phyloP scores from a whole-genome alignment of 2,888 invertebrate genomes.

The Omphaloscelis lunosa region DNA sequence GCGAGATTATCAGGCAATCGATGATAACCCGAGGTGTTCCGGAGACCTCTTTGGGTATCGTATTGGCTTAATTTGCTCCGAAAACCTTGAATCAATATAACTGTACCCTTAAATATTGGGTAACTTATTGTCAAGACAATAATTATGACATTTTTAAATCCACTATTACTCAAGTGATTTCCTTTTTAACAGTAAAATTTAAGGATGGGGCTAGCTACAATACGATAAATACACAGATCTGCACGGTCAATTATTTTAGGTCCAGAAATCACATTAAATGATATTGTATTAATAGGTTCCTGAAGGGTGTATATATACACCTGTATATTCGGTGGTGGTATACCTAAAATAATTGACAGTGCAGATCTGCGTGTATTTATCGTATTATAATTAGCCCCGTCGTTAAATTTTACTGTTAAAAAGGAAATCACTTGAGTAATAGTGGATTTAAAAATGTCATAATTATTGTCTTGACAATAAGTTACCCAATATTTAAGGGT shows the following conservation, averaged over 20 bases:
- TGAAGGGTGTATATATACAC: too few relatives aligned
- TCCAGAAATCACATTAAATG: too few relatives aligned
- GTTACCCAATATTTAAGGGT: neutral
- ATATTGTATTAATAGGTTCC: too few relatives aligned
- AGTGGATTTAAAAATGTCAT: neutral
- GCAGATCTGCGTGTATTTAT: constrained; percentile 22
- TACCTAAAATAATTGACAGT: neutral
- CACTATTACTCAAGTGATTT: neutral
- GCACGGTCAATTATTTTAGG: neutral
- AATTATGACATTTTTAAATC: neutral
- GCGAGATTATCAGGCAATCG: constrained; percentile 62
- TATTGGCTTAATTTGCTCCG: constrained; percentile 53
- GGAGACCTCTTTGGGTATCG: constrained; percentile 39
- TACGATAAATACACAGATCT: constrained; percentile 17
- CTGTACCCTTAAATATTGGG: neutral
- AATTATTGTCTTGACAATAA: neutral
- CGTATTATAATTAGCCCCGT: constrained; percentile 16
- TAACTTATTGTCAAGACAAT: neutral
- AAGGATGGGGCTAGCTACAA: constrained; percentile 13
- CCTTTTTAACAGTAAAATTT: neutral
- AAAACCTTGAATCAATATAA: constrained; percentile 33
- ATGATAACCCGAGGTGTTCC: constrained; percentile 37
- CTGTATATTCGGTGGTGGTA: too few relatives aligned
- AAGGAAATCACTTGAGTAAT: neutral
- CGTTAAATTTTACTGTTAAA: neutral